Conservation (phyloP, 2,113 vertebrate genomes). For the Smithornis capensis region DNA sequence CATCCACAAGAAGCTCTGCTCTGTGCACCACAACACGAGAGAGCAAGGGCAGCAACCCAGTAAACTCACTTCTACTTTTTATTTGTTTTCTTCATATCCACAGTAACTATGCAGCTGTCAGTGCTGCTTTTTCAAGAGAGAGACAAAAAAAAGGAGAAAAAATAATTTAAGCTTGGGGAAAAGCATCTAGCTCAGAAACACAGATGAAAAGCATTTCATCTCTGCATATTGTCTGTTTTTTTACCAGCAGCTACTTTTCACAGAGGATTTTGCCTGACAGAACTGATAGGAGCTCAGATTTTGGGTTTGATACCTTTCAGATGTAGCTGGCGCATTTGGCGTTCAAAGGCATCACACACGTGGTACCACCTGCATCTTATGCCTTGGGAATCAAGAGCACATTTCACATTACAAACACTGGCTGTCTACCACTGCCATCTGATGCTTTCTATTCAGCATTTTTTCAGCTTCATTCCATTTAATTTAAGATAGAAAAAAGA, state of each 20-base stretch:
- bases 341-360: background rate
- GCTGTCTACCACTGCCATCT: background rate
- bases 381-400: background rate
- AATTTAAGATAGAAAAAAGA: background rate
- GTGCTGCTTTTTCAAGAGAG: background rate
- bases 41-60: background rate
- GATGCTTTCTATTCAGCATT: background rate
- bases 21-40: background rate
- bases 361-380: background rate
- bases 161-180: background rate
- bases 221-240: background rate
- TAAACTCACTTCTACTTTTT: background rate
- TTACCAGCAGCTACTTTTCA: background rate
- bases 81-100: background rate
- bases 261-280: constrained; percentile 6
- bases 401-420: background rate
- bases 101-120: background rate
- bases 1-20: background rate
- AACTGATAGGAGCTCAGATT: background rate
- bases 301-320: constrained; percentile 25
- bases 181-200: constrained; percentile 2
- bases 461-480: constrained; percentile 4
- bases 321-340: background rate
- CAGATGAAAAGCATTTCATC: constrained; percentile 14
- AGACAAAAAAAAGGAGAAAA: background rate